Conservation (phyloP, 2,888 invertebrate genomes). For the Tipula helvola region DNA sequence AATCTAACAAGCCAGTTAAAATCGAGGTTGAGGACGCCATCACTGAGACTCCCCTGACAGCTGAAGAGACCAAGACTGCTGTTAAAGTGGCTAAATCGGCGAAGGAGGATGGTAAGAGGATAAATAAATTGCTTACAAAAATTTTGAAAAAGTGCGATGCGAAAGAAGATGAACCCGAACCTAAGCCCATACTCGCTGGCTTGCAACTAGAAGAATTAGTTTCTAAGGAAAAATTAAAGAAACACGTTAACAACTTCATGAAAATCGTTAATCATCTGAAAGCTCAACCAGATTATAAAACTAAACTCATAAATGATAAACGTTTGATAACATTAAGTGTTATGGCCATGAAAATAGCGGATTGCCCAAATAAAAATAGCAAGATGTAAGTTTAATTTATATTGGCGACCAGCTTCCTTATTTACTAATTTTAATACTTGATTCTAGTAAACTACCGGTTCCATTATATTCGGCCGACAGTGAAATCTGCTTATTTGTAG, state of each 20-base stretch:
- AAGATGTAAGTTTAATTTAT: conserved; percentile 43
- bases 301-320: conserved; percentile 28
- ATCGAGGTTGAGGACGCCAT: not conserved
- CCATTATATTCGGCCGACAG: conserved; percentile 48
- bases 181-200: not conserved
- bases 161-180: not conserved
- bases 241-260: conserved; percentile 24
- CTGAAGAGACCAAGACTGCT: not conserved
- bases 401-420: not conserved
- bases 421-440: not conserved
- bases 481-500: conserved; percentile 66
- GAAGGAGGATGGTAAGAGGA: not conserved
- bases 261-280: conserved; percentile 23
- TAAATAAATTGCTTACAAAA: not conserved
- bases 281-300: conserved; percentile 23
- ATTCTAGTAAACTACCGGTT: conserved; percentile 41
- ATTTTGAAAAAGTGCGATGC: not conserved
- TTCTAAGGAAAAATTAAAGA: conserved; percentile 21
- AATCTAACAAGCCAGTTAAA: not conserved
- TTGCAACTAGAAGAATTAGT: not conserved
- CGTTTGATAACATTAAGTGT: conserved; percentile 24
- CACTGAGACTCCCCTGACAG: not conserved
- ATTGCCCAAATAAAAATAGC: conserved; percentile 42
- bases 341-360: conserved; percentile 49
- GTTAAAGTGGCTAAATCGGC: not conserved